These are phyloP conservation scores for Petrocephalus microphthalmus DNA, from an alignment of 2,113 vertebrate species.

Conservation along the genomic window DNA sequence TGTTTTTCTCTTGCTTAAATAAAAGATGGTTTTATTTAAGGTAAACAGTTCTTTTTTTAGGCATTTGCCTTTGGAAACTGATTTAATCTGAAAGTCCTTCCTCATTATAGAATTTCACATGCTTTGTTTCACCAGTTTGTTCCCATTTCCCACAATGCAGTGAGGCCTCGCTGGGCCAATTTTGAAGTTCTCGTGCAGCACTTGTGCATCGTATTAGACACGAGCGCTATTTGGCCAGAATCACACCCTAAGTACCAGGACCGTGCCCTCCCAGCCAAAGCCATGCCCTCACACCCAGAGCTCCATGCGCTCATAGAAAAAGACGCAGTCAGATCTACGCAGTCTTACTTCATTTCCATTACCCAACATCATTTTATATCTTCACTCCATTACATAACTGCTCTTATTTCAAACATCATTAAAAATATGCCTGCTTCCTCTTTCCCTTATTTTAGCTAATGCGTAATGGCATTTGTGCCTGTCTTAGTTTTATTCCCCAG, in stretches of 20 bases:
- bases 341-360: constrained; percentile 41
- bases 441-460: constrained; percentile 29
- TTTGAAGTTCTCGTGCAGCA: background rate
- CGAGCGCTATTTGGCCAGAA: background rate
- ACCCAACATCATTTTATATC: constrained; percentile 39
- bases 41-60: constrained; percentile 1
- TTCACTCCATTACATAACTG: constrained; percentile 39
- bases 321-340: constrained; percentile 31
- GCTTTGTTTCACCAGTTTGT: background rate
- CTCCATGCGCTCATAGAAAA: background rate
- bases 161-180: background rate
- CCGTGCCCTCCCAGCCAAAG: background rate
- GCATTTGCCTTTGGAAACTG: background rate
- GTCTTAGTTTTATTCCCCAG: constrained; percentile 44
- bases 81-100: background rate
- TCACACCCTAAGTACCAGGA: background rate
- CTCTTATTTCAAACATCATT: constrained; percentile 48
- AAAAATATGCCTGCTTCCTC: constrained; percentile 36
- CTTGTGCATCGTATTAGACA: background rate
- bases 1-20: background rate
- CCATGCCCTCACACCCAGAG: background rate
- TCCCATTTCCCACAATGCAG: background rate
- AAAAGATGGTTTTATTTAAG: constrained; percentile 1
- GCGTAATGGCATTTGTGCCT: constrained; percentile 49
- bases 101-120: background rate